Evolutionary conservation across 2,888 invertebrate species (phyloP), one percentile per base, ranked within the genome.

Genomic region (Camponotus fellah): DNA sequence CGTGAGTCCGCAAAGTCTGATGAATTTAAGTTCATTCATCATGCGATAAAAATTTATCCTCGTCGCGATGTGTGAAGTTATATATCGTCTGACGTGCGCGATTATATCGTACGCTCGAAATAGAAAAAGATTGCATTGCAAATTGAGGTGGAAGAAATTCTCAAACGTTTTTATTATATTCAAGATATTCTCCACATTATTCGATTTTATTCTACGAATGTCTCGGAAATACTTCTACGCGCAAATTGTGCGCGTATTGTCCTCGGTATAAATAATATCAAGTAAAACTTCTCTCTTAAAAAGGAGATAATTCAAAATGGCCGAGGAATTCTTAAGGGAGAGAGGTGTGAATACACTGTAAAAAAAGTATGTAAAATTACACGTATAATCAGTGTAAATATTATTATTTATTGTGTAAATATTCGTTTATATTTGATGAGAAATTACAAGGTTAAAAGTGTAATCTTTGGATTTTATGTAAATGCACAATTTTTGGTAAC

Each of bases 1-100:
- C 76, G 75, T 65, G 43, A 83, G 69, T 62, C 56, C 77, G 89
- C 85, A 88, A 84, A 87, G 83, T 83, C 84, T 72, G 72, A 49
- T 65, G 84, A 88, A 87, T 89, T 89, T 87, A 88, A 87, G 77
- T 85, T 87, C 82, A 74, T 85, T 86, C 81, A 71, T 89, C 87
- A 65, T 17, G 74, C 12, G 82, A 69, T 74, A 86, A 86, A 79
- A 75, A 82, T 89, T 89, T 83, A 85, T 80, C 71, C 46, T 8
- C 9, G 62, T 66, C 40, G 69, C n/a, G 34, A 53, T 49, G 46
- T 34, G 26, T 26, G 17, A 21, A 6, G 79, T 26, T n/a, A 17
- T 32, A 17, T 17, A 60, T 46, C 3, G 12, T 62, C 71, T 46
- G 60, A 49, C 49, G n/a, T 32, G 37, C 12, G 46, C 49, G n/a